Percentiles rank a stretch among this genome's conserved stretches.
Conservation (phyloP, 2,113 vertebrate genomes). For the Tamias sibiricus region DNA sequence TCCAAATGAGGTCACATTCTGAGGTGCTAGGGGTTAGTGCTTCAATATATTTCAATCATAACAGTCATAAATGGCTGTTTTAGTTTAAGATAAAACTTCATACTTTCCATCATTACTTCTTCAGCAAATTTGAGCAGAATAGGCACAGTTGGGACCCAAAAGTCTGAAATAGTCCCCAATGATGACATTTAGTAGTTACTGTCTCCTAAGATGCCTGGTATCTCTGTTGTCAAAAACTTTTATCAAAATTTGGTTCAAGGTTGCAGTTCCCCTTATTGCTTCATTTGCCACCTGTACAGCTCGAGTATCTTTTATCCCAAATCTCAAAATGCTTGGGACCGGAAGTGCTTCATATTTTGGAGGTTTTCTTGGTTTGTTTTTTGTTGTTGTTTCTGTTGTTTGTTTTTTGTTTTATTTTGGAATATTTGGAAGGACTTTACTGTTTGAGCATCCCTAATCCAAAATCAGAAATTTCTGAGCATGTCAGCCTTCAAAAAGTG, state of each 20-base stretch:
- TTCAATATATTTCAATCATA: neutral
- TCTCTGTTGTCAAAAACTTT: conserved; percentile 20
- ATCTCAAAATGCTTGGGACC: neutral
- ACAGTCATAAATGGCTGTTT: neutral
- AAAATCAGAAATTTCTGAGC: neutral
- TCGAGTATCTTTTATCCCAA: neutral
- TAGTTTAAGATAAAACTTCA: conserved; percentile 13
- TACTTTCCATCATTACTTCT: conserved; percentile 45
- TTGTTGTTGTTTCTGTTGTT: too few species aligned
- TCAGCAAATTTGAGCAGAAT: conserved; percentile 28
- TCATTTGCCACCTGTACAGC: neutral
- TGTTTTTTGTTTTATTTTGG: neutral
- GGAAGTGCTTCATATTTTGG: neutral
- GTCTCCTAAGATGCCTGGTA: conserved; percentile 3
- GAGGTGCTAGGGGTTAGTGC: neutral
- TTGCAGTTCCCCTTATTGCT: neutral
- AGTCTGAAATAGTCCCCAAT: too few species aligned
- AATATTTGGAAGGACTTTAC: neutral
- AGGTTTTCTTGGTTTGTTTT: neutral
- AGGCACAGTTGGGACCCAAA: too few species aligned
- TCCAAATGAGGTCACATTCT: conserved; percentile 42
- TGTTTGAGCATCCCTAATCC: neutral
- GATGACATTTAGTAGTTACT: conserved; percentile 14
- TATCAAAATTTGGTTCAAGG: neutral
- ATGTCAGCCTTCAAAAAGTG: neutral